Conservation (phyloP, 2,888 invertebrate genomes). For the Argyra leucocephala region DNA sequence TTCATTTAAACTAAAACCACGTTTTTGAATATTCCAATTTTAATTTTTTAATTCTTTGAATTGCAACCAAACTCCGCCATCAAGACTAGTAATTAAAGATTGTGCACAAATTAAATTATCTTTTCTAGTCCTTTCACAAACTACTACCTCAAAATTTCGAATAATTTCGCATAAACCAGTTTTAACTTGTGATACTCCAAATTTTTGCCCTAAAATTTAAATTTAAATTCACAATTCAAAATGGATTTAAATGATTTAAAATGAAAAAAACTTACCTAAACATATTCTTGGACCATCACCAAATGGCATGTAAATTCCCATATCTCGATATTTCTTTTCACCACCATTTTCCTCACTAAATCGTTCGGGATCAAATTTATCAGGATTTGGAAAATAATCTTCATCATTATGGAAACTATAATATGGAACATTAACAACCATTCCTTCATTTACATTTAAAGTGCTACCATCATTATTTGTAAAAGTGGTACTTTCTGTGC, state of each 20-base stretch:
- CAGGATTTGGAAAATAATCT: constrained; percentile 44
- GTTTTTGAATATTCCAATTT: not conserved
- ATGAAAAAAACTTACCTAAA: constrained; percentile 30
- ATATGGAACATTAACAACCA: constrained; percentile 25
- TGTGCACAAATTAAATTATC: constrained; percentile 2
- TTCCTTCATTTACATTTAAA: constrained; percentile 22
- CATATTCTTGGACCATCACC: constrained; percentile 42
- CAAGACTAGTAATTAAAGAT: not conserved
- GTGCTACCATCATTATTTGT: constrained; percentile 24
- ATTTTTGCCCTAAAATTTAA: constrained; percentile 5
- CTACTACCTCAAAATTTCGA: not conserved
- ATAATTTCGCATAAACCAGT: constrained; percentile 9
- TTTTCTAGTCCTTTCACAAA: not conserved
- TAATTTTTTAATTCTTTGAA: constrained; percentile 8
- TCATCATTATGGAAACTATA: constrained; percentile 44
- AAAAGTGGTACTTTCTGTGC: constrained; percentile 27
- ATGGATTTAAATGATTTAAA: no score
- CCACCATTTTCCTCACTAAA: constrained; percentile 39
- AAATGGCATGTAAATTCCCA: constrained; percentile 37
- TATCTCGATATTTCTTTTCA: constrained; percentile 27
- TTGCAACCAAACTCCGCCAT: constrained; percentile 9
- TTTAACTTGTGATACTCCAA: not conserved
- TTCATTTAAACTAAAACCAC: not conserved
- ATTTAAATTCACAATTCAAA: no score
- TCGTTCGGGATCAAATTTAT: constrained; percentile 47